A percentile compares a stretch with the other conserved stretches of the same genome.
Evolutionary conservation across 1,140 invertebrate genomes (phyloP).

Genomic region (Pseudoatta argentina): DNA sequence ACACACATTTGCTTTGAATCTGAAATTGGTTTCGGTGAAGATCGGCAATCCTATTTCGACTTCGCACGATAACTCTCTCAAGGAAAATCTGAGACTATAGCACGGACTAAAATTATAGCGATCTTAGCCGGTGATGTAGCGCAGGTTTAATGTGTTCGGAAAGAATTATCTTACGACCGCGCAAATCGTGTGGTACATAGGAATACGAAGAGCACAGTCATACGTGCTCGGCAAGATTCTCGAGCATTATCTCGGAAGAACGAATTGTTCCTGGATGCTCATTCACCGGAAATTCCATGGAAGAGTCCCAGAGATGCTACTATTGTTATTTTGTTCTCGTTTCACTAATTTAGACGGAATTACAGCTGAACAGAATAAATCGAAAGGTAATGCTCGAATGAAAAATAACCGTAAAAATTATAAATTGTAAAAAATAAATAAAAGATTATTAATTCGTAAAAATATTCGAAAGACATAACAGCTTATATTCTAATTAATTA

Average conservation of each 20-base stretch:
- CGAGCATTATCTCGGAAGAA: slow-evolving; percentile 20
- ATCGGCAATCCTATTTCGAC: slow-evolving; percentile 29
- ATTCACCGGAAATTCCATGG: not conserved
- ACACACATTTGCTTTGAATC: slow-evolving; percentile 31
- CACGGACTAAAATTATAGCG: slow-evolving; percentile 5
- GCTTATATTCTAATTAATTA: not conserved
- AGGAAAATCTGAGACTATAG: slow-evolving; percentile 36
- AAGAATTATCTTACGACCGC: slow-evolving; percentile 46
- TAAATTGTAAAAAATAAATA: not conserved
- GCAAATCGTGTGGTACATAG: slow-evolving; percentile 26
- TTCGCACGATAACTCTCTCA: slow-evolving; percentile 14
- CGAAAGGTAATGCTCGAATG: not conserved
- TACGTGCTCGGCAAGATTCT: slow-evolving; percentile 35
- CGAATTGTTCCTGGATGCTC: slow-evolving; percentile 17
- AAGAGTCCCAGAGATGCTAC: not conserved
- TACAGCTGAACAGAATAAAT: slow-evolving; percentile 2
- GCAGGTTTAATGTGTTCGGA: slow-evolving; percentile 38
- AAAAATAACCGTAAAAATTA: not conserved
- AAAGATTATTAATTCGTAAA: not conserved
- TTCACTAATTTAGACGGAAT: slow-evolving; percentile 14
- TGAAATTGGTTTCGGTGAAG: not conserved
- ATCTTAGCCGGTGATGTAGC: slow-evolving; percentile 45
- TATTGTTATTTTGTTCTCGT: not conserved
- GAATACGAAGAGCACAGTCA: slow-evolving; percentile 44
- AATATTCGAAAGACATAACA: not conserved